These are phyloP conservation scores for Pristionchus mayeri DNA, from an alignment of 2,888 invertebrate genomes.

Conservation along the genomic window DNA sequence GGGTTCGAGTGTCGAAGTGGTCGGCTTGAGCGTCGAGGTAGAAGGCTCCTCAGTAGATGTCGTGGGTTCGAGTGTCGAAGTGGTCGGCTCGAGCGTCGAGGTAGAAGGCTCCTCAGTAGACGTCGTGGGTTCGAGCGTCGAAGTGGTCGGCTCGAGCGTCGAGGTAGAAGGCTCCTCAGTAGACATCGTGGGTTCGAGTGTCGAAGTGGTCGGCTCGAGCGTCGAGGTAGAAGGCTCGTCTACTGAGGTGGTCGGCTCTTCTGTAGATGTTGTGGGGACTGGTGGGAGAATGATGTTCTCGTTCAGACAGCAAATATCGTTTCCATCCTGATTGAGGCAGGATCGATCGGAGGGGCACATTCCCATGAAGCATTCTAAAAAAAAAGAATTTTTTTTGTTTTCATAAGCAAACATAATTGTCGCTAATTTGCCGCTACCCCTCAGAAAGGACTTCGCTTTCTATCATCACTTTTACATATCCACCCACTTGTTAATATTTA, in stretches of 20 bases:
- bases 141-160: not conserved
- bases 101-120: not conserved
- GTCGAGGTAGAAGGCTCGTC: not conserved
- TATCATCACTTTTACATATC: too few species aligned
- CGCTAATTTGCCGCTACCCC: too few species aligned
- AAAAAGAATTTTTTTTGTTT: too few species aligned
- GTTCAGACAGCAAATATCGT: constrained; percentile 6
- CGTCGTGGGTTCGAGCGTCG: not conserved
- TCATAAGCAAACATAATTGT: too few species aligned
- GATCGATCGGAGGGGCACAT: constrained; percentile 7
- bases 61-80: not conserved
- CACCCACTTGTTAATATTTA: too few species aligned
- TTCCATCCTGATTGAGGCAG: not conserved
- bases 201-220: not conserved
- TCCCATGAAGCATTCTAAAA: constrained; percentile 34
- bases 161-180: not conserved
- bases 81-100: not conserved
- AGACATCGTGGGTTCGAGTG: not conserved
- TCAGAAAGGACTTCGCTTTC: too few species aligned
- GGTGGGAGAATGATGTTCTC: constrained; percentile 14
- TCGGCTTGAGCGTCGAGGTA: not conserved
- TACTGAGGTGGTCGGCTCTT: not conserved
- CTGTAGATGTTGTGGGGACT: not conserved
- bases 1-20: too few species aligned
- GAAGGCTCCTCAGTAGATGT: not conserved